These are phyloP conservation scores for Vulpes vulpes DNA, from an alignment of 2,113 vertebrate species.

Conservation along the genomic window DNA sequence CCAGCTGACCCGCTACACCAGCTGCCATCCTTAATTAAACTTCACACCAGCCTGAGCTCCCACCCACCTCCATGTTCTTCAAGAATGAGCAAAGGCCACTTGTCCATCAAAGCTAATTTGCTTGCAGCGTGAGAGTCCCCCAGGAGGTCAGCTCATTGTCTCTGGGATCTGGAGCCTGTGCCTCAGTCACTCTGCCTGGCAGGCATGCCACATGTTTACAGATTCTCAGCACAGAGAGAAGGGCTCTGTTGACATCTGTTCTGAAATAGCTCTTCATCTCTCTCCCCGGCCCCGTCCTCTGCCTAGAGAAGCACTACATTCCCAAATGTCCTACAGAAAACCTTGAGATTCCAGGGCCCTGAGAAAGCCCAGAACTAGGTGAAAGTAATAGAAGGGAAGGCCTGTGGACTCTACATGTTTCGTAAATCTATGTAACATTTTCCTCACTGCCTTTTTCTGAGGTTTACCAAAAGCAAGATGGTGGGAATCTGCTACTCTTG, in stretches of 20 bases:
- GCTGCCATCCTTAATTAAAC: slow-evolving; percentile 75
- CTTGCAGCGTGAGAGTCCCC: not conserved
- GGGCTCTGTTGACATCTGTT: slow-evolving; percentile 71
- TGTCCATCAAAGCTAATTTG: slow-evolving; percentile 58
- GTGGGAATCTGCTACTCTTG: not conserved
- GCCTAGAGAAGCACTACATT: not conserved
- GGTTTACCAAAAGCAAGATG: not conserved
- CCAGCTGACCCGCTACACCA: slow-evolving; percentile 26
- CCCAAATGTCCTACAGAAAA: slow-evolving; percentile 70
- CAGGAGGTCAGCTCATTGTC: not conserved
- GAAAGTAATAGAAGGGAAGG: not conserved
- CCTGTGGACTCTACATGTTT: not conserved
- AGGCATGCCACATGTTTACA: not conserved
- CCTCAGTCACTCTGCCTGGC: slow-evolving; percentile 46
- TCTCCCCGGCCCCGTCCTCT: not conserved
- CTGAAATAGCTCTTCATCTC: slow-evolving; percentile 58
- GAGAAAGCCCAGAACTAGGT: not conserved
- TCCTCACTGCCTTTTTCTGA: not conserved
- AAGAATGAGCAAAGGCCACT: slow-evolving; percentile 63
- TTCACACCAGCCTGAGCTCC: not conserved
- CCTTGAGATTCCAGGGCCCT: slow-evolving; percentile 51
- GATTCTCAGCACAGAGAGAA: slow-evolving; percentile 64
- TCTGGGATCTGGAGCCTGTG: not conserved
- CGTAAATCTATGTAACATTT: not conserved
- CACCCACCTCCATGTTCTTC: not conserved